These are phyloP conservation scores for Drosophila quadrilineata DNA, from an alignment of 1,140 invertebrate species.

Conservation along the genomic window DNA sequence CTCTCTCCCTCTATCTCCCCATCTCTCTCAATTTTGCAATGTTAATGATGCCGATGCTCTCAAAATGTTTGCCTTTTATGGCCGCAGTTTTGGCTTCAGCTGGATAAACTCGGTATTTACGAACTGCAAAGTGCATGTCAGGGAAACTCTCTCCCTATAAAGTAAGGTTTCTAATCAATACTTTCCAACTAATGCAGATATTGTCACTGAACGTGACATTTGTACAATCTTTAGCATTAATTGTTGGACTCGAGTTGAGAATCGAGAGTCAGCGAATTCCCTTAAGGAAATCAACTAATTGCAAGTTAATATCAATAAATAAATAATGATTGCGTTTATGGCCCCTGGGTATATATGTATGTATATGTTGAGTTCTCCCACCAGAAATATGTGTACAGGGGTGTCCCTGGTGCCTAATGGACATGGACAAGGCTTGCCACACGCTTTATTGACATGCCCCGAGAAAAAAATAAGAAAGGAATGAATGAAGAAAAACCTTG, in stretches of 20 bases:
- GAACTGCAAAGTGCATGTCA: slow-evolving; percentile 31
- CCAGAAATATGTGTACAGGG: slow-evolving; percentile 31
- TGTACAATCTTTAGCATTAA: background rate
- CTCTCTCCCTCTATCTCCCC: background rate
- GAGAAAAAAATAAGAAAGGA: slow-evolving; percentile 6
- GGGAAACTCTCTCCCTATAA: too few species aligned
- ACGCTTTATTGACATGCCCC: slow-evolving; percentile 52
- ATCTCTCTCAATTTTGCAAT: slow-evolving; percentile 26
- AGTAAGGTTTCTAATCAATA: too few species aligned
- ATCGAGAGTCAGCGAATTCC: slow-evolving; percentile 11
- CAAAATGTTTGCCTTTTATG: slow-evolving; percentile 29
- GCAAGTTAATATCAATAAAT: slow-evolving; percentile 72
- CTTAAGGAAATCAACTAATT: slow-evolving; percentile 66
- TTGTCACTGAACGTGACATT: slow-evolving; percentile 6
- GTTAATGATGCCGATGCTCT: slow-evolving; percentile 34
- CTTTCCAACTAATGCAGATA: too few species aligned
- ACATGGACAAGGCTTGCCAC: slow-evolving; percentile 17
- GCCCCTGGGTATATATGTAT: slow-evolving; percentile 32
- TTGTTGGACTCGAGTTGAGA: background rate
- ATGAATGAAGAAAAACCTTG: too few species aligned
- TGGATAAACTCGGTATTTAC: slow-evolving; percentile 24
- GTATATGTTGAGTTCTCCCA: slow-evolving; percentile 13
- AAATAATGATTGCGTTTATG: slow-evolving; percentile 58
- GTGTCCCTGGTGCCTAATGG: slow-evolving; percentile 49
- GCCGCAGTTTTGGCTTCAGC: too few species aligned